Percentiles rank a stretch among this genome's conserved stretches.
Evolutionary conservation across 2,888 invertebrate species (phyloP).

Genomic region (Lithophane ornitopus): DNA sequence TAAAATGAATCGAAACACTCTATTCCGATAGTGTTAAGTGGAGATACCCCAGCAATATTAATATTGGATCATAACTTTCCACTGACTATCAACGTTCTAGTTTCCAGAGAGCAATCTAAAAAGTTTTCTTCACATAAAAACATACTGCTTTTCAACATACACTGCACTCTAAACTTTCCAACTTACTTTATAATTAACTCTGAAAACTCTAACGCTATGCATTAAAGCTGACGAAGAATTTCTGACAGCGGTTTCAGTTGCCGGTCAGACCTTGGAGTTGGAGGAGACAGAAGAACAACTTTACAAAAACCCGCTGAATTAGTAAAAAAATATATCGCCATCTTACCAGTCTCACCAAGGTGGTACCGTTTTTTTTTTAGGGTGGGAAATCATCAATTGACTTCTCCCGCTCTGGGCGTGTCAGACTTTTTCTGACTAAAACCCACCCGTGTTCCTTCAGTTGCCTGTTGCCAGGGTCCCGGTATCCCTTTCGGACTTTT

Average conservation of each 20-base stretch:
- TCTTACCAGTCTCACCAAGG: background rate
- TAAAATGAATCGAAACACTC: slow-evolving; percentile 13
- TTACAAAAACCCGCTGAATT: background rate
- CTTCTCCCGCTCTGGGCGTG: no score
- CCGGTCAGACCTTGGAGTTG: slow-evolving; percentile 1
- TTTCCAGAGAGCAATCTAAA: slow-evolving; percentile 1
- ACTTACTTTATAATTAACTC: slow-evolving; percentile 54
- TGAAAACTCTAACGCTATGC: slow-evolving; percentile 26
- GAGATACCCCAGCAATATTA: background rate
- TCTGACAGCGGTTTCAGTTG: slow-evolving; percentile 39
- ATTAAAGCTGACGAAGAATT: slow-evolving; percentile 43
- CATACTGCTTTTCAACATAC: slow-evolving; percentile 25
- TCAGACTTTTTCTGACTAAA: no score
- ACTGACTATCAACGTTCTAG: background rate
- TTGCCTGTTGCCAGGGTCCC: no score
- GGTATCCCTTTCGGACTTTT: no score
- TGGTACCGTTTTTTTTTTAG: no score
- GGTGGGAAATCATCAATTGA: no score
- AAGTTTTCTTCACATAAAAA: slow-evolving; percentile 6
- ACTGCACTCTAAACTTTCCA: slow-evolving; percentile 22
- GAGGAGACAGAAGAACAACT: slow-evolving; percentile 25
- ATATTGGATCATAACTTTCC: background rate
- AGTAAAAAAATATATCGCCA: background rate
- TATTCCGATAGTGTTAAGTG: background rate
- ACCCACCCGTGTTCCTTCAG: no score